Evolutionary conservation across 2,797 vertebrate species (phyloP).

Genomic region (Hylomyscus alleni): DNA sequence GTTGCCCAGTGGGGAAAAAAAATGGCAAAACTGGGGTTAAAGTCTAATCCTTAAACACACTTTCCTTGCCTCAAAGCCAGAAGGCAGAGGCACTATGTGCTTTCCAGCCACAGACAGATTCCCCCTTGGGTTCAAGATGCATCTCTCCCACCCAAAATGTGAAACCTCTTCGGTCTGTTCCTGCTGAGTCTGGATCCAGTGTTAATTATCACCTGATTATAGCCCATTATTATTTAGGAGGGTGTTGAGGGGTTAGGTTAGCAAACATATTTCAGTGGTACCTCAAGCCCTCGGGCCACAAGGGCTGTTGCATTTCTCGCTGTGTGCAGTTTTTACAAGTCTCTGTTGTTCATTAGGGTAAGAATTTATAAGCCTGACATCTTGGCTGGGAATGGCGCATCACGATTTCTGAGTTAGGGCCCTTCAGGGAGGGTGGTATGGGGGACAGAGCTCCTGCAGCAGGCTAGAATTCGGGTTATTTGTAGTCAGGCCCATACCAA

Average conservation of each 20-base stretch:
- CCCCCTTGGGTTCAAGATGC: constrained; percentile 42
- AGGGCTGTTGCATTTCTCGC: constrained; percentile 62
- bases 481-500: background rate
- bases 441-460: background rate
- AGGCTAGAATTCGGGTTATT: background rate
- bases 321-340: constrained; percentile 71
- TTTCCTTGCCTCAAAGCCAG: background rate
- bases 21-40: constrained; percentile 5
- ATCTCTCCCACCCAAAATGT: constrained; percentile 31
- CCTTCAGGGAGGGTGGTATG: constrained; percentile 61
- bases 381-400: constrained; percentile 4
- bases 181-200: constrained; percentile 59
- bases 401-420: constrained; percentile 58
- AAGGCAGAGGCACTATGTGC: background rate
- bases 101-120: background rate
- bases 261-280: constrained; percentile 66
- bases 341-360: constrained; percentile 72
- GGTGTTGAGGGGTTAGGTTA: constrained; percentile 60
- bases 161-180: constrained; percentile 49
- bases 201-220: constrained; percentile 72
- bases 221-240: constrained; percentile 68
- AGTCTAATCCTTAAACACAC: background rate
- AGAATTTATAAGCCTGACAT: constrained; percentile 67
- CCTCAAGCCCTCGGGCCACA: constrained; percentile 62
- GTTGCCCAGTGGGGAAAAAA: background rate